phyloP scores from a whole-genome alignment of 2,113 vertebrate species.

The Cyphomyrus plagiostoma region DNA sequence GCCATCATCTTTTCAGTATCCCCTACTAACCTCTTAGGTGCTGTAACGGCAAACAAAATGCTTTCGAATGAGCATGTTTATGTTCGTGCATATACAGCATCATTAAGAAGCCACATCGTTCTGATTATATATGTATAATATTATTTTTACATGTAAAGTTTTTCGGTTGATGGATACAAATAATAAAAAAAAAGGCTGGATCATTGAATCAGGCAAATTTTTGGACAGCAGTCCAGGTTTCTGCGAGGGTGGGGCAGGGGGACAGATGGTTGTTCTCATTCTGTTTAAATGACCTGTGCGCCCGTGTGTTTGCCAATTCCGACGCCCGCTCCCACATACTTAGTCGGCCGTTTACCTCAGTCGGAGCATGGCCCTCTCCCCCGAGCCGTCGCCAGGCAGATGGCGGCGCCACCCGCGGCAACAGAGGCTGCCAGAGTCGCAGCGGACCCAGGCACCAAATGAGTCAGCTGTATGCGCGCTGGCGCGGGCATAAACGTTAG shows the following conservation, averaged over 20 bases:
- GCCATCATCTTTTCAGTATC: neutral
- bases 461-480: conserved; percentile 54
- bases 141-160: neutral
- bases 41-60: neutral
- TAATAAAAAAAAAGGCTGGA: neutral
- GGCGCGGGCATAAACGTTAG: conserved; percentile 31
- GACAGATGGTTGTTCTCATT: conserved; percentile 31
- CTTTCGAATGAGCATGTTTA: neutral
- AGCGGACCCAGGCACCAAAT: conserved; percentile 31
- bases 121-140: neutral
- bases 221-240: neutral
- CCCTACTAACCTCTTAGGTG: neutral
- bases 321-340: conserved; percentile 24
- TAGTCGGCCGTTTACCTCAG: conserved; percentile 40
- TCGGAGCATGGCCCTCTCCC: conserved; percentile 33
- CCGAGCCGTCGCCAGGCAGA: conserved; percentile 37
- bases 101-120: neutral
- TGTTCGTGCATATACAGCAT: neutral
- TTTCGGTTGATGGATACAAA: neutral
- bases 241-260: neutral
- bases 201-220: conserved; percentile 1
- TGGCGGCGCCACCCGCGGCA: conserved; percentile 34
- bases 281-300: conserved; percentile 28
- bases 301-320: conserved; percentile 33
- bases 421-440: conserved; percentile 31